Conservation (phyloP, 1,140 invertebrate species). For the Drosophila lacertosa region DNA sequence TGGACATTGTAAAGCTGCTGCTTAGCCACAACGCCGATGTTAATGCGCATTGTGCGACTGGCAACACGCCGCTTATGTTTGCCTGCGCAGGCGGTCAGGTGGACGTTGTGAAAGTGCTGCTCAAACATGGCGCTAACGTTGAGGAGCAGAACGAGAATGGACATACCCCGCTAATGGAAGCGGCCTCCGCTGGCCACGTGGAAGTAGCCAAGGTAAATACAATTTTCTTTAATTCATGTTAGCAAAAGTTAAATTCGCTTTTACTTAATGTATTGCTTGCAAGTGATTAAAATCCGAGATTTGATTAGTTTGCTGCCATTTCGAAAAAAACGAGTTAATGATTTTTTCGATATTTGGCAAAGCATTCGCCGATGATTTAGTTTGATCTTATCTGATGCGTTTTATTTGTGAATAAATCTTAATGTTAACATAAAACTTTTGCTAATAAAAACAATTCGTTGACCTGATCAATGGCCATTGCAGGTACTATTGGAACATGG, state of each 20-base stretch:
- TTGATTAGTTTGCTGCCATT: conserved; percentile 52
- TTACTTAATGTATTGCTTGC: neutral
- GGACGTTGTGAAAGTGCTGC: conserved; percentile 94
- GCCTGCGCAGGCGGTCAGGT: conserved; percentile 98
- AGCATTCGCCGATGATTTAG: conserved; percentile 60
- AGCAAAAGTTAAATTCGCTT: too few relatives aligned
- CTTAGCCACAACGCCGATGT: conserved; percentile 97
- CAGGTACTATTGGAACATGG: conserved; percentile 92
- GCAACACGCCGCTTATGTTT: conserved; percentile 99
- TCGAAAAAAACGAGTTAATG: conserved; percentile 71
- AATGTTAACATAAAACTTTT: neutral
- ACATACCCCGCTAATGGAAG: conserved; percentile 99
- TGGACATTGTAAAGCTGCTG: conserved; percentile 96
- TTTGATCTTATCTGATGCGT: conserved; percentile 84
- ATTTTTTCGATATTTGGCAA: conserved; percentile 52
- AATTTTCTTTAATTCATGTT: too few relatives aligned
- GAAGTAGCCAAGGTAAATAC: conserved; percentile 92
- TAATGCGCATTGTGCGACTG: conserved; percentile 97
- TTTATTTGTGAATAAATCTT: neutral
- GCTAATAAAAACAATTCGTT: neutral
- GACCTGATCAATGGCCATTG: neutral
- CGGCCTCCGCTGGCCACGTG: conserved; percentile 98
- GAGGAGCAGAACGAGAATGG: conserved; percentile 99
- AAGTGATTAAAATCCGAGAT: conserved; percentile 84
- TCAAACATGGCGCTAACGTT: conserved; percentile 96